These are phyloP conservation scores for Pampusana beccarii DNA, from an alignment of 2,113 vertebrate species.

Conservation along the genomic window DNA sequence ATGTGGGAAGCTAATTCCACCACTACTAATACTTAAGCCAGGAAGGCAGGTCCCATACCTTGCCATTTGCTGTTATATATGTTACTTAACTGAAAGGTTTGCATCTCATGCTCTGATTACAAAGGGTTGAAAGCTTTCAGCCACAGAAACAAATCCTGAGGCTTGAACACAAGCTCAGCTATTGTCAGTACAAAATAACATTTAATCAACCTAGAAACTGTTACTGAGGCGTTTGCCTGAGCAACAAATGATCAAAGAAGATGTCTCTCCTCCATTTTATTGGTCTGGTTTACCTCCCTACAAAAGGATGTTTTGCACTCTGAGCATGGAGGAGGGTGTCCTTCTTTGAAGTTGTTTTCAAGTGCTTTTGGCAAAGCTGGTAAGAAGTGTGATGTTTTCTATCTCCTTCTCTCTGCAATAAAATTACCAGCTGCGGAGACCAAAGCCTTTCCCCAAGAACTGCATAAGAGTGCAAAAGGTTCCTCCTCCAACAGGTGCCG, in stretches of 20 bases:
- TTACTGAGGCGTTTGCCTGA: slow-evolving; percentile 13
- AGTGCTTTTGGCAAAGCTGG: slow-evolving; percentile 34
- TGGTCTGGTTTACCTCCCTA: slow-evolving; percentile 17
- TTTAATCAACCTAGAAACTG: slow-evolving; percentile 21
- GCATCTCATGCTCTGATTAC: neutral
- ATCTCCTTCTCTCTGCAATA: neutral
- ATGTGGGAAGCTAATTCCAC: neutral
- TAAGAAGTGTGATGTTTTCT: slow-evolving; percentile 6
- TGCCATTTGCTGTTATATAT: neutral
- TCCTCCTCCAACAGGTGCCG: neutral
- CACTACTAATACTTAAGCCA: neutral
- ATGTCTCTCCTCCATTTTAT: neutral
- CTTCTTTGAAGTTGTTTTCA: slow-evolving; percentile 48
- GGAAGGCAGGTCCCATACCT: neutral
- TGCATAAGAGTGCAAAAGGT: neutral
- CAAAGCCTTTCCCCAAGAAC: neutral
- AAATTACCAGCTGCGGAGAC: neutral
- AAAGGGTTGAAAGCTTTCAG: neutral
- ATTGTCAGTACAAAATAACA: neutral
- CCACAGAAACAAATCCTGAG: neutral
- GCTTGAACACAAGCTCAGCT: neutral
- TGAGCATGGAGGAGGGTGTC: neutral
- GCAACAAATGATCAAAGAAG: slow-evolving; percentile 25
- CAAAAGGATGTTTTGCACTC: neutral
- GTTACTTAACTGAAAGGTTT: neutral